A percentile compares a stretch with the other conserved stretches of the same genome.
phyloP scores from a whole-genome alignment of 2,797 vertebrate genomes.

The Streptopelia turtur region DNA sequence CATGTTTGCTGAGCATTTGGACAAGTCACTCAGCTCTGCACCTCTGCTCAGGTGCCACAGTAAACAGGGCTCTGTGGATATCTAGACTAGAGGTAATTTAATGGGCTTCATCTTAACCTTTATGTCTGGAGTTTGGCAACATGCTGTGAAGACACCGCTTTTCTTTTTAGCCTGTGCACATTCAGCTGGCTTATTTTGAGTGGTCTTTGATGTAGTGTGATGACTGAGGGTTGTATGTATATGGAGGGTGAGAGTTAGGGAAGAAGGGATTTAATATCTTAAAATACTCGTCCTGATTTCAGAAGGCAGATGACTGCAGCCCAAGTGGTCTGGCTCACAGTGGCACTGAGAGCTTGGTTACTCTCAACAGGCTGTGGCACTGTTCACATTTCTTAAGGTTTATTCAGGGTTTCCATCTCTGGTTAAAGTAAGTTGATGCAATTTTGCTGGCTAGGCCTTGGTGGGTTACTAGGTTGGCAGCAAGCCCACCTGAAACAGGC shows the following conservation, averaged over 20 bases:
- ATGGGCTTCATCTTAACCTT: neutral
- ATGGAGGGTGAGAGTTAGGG: neutral
- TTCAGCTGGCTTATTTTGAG: neutral
- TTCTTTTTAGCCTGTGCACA: neutral
- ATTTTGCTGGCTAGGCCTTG: neutral
- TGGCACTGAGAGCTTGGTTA: neutral
- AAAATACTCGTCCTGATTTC: neutral
- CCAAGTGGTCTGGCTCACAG: neutral
- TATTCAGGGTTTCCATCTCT: neutral
- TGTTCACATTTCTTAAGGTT: neutral
- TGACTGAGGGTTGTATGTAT: neutral
- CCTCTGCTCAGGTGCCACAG: neutral
- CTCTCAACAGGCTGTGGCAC: neutral
- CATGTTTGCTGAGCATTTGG: neutral
- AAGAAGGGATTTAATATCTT: neutral
- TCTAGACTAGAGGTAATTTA: neutral
- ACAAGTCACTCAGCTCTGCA: neutral
- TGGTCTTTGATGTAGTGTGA: neutral
- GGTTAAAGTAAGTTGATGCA: rapidly evolving
- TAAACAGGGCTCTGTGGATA: neutral
- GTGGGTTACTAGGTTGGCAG: neutral
- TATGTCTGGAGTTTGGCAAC: neutral
- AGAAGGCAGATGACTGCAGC: neutral
- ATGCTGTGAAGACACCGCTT: rapidly evolving
- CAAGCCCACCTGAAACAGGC: neutral